phyloP scores from a whole-genome alignment of 2,797 vertebrate species.

The Gymnoscopelus microlampas region DNA sequence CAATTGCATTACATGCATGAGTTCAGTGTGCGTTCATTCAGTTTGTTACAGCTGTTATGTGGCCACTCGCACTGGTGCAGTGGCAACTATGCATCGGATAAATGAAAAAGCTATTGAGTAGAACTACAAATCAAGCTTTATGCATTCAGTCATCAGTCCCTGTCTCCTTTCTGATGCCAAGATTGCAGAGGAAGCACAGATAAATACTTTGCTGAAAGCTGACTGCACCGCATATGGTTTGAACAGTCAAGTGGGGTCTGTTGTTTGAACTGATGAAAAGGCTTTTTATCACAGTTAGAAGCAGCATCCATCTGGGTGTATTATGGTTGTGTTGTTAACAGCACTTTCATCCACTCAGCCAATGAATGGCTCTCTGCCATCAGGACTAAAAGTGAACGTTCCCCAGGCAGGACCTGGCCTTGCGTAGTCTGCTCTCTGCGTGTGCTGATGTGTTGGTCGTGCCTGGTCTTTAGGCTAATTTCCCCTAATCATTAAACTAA shows the following conservation, averaged over 20 bases:
- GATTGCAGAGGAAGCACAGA: background rate
- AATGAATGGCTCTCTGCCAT: no score
- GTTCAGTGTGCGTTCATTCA: background rate
- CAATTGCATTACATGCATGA: background rate
- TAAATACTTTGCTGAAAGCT: background rate
- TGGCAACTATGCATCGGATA: no score
- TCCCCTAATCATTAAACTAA: no score
- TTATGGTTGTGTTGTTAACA: slow-evolving; percentile 10
- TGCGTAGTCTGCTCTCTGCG: no score
- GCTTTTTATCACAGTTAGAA: slow-evolving; percentile 4
- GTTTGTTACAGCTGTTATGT: background rate
- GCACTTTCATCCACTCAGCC: slow-evolving; percentile 24
- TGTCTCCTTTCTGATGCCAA: background rate
- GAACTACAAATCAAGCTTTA: background rate
- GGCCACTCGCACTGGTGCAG: background rate
- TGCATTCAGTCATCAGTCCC: background rate
- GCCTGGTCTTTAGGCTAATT: no score
- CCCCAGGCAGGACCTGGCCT: no score
- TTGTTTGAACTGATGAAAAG: background rate
- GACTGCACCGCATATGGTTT: slow-evolving; percentile 6
- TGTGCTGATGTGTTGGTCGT: no score
- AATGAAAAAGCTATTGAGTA: no score
- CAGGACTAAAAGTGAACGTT: no score
- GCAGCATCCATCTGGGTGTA: background rate
- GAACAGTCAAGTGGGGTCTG: background rate